A percentile compares a stretch with the other conserved stretches of the same genome.
Evolutionary conservation across 2,888 invertebrate species (phyloP).

Genomic region (Oscheius onirici): DNA sequence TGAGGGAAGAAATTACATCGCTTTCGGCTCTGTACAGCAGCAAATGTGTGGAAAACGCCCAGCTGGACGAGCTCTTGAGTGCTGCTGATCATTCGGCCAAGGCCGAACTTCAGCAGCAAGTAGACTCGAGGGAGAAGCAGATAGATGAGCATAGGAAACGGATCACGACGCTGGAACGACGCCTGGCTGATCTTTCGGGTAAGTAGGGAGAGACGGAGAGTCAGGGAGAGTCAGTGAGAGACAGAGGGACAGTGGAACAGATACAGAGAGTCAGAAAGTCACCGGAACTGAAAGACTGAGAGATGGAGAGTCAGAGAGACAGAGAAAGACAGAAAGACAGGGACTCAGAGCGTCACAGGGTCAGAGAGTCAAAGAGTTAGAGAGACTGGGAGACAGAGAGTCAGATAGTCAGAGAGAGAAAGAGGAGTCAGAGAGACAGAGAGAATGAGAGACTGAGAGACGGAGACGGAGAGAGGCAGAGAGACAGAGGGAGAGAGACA

Average conservation of each 20-base stretch:
- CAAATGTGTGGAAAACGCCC: slow-evolving; percentile 70
- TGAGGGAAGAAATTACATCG: slow-evolving; percentile 63
- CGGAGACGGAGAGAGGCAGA: no score
- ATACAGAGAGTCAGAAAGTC: background rate
- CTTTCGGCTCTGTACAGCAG: slow-evolving; percentile 68
- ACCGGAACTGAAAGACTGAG: no score
- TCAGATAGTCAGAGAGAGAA: no score
- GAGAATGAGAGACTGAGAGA: no score
- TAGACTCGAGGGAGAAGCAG: slow-evolving; percentile 15
- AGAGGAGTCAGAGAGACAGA: no score
- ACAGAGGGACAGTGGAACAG: no score
- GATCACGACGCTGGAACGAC: slow-evolving; percentile 5
- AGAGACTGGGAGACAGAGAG: no score
- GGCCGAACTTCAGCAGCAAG: slow-evolving; percentile 15
- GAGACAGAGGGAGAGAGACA: no score
- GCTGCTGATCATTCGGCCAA: slow-evolving; percentile 38
- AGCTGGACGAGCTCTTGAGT: slow-evolving; percentile 61
- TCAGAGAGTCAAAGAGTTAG: background rate
- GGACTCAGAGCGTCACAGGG: no score
- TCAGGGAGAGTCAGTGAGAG: no score
- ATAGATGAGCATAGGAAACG: slow-evolving; percentile 17
- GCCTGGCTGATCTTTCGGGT: slow-evolving; percentile 15
- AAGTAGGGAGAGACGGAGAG: slow-evolving; percentile 3
- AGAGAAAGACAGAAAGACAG: no score
- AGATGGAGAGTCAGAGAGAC: no score